Evolutionary conservation across 2,797 vertebrate species (phyloP), one percentile per base, ranked within the genome.

Genomic region (Lateolabrax maculatus): DNA sequence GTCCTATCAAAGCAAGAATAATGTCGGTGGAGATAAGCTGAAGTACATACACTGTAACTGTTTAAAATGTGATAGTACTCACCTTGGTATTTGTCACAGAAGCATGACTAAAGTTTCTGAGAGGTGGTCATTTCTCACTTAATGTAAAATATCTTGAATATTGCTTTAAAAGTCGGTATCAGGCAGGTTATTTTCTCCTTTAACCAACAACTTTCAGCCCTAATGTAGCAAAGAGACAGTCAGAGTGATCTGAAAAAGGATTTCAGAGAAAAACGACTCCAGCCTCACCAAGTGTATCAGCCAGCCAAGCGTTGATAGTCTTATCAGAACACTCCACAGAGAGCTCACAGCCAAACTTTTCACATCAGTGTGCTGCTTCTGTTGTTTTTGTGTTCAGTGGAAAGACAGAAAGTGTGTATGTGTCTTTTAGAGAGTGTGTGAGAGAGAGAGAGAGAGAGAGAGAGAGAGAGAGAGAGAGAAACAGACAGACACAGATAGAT

Each of bases 321-420:
- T 93, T 93, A 94, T 95, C 91, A 88, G 84, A 86, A 89, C 84
- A 81, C 87, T 90, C 87, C 92, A 91, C 92, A 90, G 90, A 93
- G 80, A 92, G 90, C 86, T 86, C 83, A 66, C 84, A 88, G 89
- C 61, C 89, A 87, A 93, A 94, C 89, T 90, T 93, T 91, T 93
- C 89, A 91, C 83, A 87, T 92, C 84, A 90, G 25, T 77, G 85
- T 92, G 85, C 87, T 9, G 80, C 87, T 80, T 82, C 87, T 93
- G 81, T 91, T 91, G 84, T 88, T 87, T 92, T 74, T 92, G 68
- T 81, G 80, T 73, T 88, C 80, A 55, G 58, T 56, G 73, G 77
- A 79, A 55, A 83, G 82, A 88, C 69, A 61, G 72, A 80, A 68
- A 81, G 61, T 67, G 70, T 58, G 75, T 77, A 15, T 66, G 75